Evolutionary conservation across 2,888 invertebrate species (phyloP).

Genomic region (Xanthorhoe spadicearia): DNA sequence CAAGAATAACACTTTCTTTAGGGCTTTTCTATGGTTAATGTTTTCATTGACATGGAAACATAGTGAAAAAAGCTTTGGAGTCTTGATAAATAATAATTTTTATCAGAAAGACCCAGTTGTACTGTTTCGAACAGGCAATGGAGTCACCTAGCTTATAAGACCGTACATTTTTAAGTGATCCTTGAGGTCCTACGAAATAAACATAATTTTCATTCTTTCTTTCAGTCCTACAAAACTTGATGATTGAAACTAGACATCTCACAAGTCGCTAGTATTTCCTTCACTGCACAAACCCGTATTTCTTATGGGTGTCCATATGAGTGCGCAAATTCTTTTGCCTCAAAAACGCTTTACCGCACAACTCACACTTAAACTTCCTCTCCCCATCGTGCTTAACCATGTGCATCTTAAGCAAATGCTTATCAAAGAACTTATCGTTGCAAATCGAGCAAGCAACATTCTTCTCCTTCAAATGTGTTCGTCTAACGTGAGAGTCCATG

Average conservation of each 20-base stretch:
- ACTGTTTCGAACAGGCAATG: no score
- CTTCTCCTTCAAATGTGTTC: slow-evolving; percentile 78
- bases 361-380: slow-evolving; percentile 81
- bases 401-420: slow-evolving; percentile 72
- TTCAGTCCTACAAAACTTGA: no score
- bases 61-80: no score
- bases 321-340: slow-evolving; percentile 85
- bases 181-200: no score
- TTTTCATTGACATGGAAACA: no score
- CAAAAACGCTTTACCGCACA: slow-evolving; percentile 84
- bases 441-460: slow-evolving; percentile 74
- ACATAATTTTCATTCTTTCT: no score
- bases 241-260: neutral
- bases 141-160: no score
- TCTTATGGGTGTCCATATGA: slow-evolving; percentile 82
- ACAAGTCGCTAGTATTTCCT: neutral
- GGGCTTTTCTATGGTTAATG: no score
- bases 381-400: slow-evolving; percentile 83
- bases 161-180: no score
- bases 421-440: slow-evolving; percentile 74
- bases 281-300: slow-evolving; percentile 65
- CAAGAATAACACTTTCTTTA: no score
- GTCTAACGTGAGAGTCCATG: slow-evolving; percentile 73
- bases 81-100: no score
- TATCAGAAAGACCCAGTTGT: no score